These are phyloP conservation scores for Smutsia gigantea DNA, from an alignment of 2,797 vertebrate genomes.

Conservation along the genomic window DNA sequence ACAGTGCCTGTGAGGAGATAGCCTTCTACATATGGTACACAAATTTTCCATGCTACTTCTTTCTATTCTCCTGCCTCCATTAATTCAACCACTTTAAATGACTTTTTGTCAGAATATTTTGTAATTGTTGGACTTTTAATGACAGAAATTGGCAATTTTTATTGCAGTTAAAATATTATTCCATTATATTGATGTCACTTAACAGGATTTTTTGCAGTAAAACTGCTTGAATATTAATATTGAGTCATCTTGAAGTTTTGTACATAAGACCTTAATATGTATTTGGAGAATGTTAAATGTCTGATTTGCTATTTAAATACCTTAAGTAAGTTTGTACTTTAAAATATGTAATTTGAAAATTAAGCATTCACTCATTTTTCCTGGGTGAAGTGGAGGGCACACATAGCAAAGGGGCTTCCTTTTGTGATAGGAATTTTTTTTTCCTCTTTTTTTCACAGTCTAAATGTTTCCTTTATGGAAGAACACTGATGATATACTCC, in stretches of 20 bases:
- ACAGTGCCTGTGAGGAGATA: neutral
- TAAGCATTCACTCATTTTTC: neutral
- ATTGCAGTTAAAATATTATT: neutral
- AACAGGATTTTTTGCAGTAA: neutral
- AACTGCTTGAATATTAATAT: neutral
- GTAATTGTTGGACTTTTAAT: neutral
- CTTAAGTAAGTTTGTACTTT: neutral
- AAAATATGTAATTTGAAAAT: neutral
- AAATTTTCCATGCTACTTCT: neutral
- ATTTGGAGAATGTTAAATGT: neutral
- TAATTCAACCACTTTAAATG: neutral
- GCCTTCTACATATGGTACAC: neutral
- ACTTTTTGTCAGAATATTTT: neutral
- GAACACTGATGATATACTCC: neutral
- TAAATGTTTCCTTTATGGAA: neutral
- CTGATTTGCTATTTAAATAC: neutral
- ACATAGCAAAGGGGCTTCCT: neutral
- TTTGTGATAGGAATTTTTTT: neutral
- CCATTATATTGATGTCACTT: neutral
- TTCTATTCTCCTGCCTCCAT: neutral
- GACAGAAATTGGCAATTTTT: neutral
- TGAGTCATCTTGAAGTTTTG: neutral
- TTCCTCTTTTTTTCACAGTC: neutral
- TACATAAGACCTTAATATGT: neutral
- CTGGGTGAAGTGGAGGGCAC: fast-evolving